Percentiles rank a stretch among this genome's conserved stretches.
Evolutionary conservation across 2,113 vertebrate species (phyloP).

Genomic region (Lamprologus callipterus): DNA sequence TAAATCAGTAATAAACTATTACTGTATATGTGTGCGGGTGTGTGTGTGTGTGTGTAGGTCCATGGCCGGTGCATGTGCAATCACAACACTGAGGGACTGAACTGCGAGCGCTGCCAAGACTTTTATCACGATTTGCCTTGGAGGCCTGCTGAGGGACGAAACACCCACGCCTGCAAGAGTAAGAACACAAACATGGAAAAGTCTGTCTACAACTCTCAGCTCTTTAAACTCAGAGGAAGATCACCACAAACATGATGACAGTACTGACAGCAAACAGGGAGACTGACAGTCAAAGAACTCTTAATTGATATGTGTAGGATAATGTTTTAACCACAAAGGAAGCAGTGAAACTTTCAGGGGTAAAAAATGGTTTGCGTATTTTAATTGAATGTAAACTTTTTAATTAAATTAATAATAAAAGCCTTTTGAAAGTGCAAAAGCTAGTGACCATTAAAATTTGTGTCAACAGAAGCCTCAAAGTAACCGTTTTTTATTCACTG

Average conservation of each 20-base stretch:
- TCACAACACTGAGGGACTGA: constrained; percentile 91
- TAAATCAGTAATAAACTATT: neutral
- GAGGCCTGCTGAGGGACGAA: constrained; percentile 88
- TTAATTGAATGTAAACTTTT: neutral
- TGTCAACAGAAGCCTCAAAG: neutral
- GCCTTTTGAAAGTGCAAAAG: neutral
- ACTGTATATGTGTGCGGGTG: neutral
- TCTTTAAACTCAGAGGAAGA: neutral
- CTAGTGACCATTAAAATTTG: neutral
- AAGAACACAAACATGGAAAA: neutral
- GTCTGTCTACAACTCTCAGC: neutral
- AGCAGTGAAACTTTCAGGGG: neutral
- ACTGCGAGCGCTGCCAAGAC: constrained; percentile 88
- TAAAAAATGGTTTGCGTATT: rapidly evolving
- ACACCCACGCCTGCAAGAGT: constrained; percentile 92
- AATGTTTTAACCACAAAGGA: neutral
- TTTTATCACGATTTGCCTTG: constrained; percentile 91
- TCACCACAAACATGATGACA: neutral
- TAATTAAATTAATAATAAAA: neutral
- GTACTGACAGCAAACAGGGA: neutral
- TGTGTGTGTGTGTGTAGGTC: constrained; percentile 69
- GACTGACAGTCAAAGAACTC: neutral
- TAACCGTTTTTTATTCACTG: neutral
- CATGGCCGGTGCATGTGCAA: constrained; percentile 92
- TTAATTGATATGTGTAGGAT: neutral